Evolutionary conservation across 1,140 invertebrate genomes (phyloP).

Genomic region (Bombus haemorrhoidalis): DNA sequence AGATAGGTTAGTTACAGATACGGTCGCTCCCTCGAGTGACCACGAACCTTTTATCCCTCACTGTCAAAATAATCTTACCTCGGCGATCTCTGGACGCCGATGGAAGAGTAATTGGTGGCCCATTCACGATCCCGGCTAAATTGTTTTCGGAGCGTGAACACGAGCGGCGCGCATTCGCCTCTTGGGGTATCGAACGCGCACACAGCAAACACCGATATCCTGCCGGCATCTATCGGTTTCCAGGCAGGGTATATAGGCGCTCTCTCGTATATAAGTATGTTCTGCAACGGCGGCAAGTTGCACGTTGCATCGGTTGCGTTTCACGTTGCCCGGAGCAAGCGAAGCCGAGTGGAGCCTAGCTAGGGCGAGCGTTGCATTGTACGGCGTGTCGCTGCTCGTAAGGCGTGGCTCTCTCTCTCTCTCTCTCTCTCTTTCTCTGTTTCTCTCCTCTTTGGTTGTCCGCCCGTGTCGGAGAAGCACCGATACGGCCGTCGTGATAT

Average conservation of each 20-base stretch:
- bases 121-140: constrained; percentile 31
- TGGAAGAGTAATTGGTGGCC: constrained; percentile 22
- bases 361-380: constrained; percentile 55
- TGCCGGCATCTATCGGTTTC: constrained; percentile 13
- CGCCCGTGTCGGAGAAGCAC: constrained; percentile 20
- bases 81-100: background rate
- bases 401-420: constrained; percentile 43
- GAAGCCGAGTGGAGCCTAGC: background rate
- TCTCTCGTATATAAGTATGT: background rate
- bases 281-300: constrained; percentile 26
- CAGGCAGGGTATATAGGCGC: background rate
- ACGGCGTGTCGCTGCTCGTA: constrained; percentile 48
- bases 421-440: background rate
- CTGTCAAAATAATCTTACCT: background rate
- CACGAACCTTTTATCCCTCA: background rate
- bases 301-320: constrained; percentile 46
- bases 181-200: background rate
- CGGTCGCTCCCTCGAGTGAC: background rate
- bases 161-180: background rate
- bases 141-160: constrained; percentile 35
- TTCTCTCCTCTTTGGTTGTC: background rate
- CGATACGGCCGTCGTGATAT: constrained; percentile 40
- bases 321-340: constrained; percentile 33
- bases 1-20: background rate
- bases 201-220: background rate